Base-by-base conservation (phyloP, 1,140 invertebrate species). In the Episyrphus balteatus region DNA sequence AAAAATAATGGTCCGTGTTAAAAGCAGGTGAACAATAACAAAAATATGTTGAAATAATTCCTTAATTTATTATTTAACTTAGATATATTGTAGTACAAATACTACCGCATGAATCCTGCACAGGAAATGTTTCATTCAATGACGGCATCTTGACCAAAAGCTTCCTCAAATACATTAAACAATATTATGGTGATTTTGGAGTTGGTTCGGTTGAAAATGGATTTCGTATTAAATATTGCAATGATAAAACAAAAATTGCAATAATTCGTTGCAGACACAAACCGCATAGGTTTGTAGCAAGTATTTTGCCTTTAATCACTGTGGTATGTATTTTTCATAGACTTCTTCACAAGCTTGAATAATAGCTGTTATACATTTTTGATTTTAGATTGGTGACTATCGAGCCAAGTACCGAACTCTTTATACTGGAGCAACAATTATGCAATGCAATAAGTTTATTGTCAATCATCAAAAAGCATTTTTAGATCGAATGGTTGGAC, bases 171-270 rank as follows among this genome's bases (percentile, higher is more conserved):
- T 79, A 79, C 70, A 73, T 86, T 7, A 74, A 84, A 61, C 75
- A 80, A 55, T 59, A 83, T 42, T 80, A 83, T 62, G 85, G 84
- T 5, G 82, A 84, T 57, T 83, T 82, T 62, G 84, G 83, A 11
- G 53, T 73, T 15, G 82, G 82, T 7, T 67, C 82, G 13, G 72
- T 82, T 31, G 78, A 73, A 68, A 70, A 75, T 46, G 84, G 83
- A 19, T 83, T 87, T 56, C 67, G 71, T 68, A 81, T 82, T 26
- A 86, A 84, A 73, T 88, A 87, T 70, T 86, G 81, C 54, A 87
- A 88, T 68, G 70, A 76, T 50, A 73, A 76, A 37, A 86, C 84
- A 3, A 78, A 75, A 72, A 80, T 87, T 55, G 82, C 80, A 0
- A 73, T 88, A 15, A 71, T 88, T 43, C 73, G 80, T 57, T 73